Conservation (phyloP, 1,140 invertebrate species). For the Camponotus pennsylvanicus region DNA sequence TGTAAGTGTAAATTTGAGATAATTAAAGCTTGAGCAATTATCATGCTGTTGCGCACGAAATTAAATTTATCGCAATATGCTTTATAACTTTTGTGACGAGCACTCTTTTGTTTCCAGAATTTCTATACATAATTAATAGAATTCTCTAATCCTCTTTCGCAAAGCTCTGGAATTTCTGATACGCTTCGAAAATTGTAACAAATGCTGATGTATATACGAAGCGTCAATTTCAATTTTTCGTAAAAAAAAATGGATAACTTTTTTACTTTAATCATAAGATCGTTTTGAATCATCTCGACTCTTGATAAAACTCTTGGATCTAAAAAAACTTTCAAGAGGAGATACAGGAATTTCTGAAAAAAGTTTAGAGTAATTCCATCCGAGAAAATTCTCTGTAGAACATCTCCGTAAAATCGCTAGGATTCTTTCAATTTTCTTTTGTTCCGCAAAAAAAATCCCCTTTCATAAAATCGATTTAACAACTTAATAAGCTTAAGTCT, state of each 20-base stretch:
- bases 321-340: neutral
- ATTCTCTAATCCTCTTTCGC: neutral
- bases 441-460: neutral
- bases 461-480: conserved; percentile 16
- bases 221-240: no score
- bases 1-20: neutral
- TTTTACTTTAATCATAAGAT: neutral
- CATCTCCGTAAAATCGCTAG: no score
- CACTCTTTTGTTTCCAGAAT: neutral
- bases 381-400: no score
- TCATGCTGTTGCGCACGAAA: neutral
- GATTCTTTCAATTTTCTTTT: no score
- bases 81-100: conserved; percentile 8
- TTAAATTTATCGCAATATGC: neutral
- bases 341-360: no score
- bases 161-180: neutral
- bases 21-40: neutral
- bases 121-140: neutral
- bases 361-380: no score
- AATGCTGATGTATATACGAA: neutral
- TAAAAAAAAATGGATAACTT: no score
- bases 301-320: neutral
- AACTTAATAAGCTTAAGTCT: neutral
- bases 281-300: neutral
- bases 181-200: neutral